These are phyloP conservation scores for Oreochromis aureus DNA, from an alignment of 2,113 vertebrate species.

Conservation along the genomic window DNA sequence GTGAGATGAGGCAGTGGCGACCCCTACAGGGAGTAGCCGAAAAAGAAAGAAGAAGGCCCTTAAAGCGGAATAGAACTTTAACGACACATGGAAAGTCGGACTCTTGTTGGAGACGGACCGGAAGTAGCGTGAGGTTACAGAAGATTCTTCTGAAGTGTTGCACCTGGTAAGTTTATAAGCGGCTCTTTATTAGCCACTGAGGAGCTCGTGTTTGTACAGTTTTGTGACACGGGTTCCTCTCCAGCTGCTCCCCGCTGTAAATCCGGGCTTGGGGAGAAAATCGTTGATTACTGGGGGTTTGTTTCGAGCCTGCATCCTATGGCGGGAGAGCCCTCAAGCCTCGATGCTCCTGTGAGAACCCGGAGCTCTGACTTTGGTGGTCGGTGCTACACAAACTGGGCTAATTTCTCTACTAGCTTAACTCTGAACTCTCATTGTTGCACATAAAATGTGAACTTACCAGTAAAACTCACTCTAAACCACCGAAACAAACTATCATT, in stretches of 20 bases:
- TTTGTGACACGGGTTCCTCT: rapidly evolving
- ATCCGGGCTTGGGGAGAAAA: rapidly evolving
- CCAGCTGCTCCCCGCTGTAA: rapidly evolving
- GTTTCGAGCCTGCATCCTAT: neutral
- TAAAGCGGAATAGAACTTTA: neutral
- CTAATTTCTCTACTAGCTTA: neutral
- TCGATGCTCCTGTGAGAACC: neutral
- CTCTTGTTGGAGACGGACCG: slow-evolving; percentile 31
- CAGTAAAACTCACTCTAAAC: neutral
- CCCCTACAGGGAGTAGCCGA: neutral
- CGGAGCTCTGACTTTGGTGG: neutral
- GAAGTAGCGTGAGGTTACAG: slow-evolving; percentile 55
- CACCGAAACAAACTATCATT: neutral
- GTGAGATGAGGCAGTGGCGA: neutral
- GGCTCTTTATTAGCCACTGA: neutral
- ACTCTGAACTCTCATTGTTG: too few relatives aligned
- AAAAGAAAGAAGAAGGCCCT: neutral
- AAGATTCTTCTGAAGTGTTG: neutral
- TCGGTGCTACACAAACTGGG: neutral
- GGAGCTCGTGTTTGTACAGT: rapidly evolving
- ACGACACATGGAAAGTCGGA: neutral
- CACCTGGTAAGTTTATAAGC: neutral
- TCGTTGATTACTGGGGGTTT: neutral
- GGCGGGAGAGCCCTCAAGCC: slow-evolving; percentile 17
- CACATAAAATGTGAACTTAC: neutral